phyloP scores from a whole-genome alignment of 2,888 invertebrate species.

The Melipona bicolor region DNA sequence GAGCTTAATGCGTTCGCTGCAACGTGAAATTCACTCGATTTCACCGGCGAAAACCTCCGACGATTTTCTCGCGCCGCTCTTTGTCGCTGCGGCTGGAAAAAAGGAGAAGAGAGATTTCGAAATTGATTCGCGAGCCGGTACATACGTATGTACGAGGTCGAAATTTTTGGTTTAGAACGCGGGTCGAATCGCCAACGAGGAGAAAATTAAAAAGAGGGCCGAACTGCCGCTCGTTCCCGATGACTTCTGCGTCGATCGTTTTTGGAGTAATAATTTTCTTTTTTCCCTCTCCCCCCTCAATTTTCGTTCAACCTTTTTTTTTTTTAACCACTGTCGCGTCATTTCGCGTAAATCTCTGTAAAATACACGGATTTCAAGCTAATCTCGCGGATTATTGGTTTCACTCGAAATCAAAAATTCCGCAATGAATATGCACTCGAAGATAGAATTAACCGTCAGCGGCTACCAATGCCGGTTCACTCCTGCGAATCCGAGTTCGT shows the following conservation, averaged over 20 bases:
- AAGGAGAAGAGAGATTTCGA: background rate
- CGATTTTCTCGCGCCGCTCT: background rate
- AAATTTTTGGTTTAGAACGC: background rate
- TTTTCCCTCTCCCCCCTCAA: too few species aligned
- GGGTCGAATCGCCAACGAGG: too few species aligned
- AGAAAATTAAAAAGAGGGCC: background rate
- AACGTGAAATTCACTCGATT: constrained; percentile 37
- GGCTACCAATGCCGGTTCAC: background rate
- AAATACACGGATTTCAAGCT: too few species aligned
- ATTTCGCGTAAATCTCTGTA: too few species aligned
- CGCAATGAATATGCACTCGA: too few species aligned
- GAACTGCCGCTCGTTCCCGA: background rate
- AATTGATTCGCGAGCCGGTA: background rate
- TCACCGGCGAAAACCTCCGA: constrained; percentile 8
- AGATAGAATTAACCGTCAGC: too few species aligned
- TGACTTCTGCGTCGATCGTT: background rate
- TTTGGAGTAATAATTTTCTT: background rate
- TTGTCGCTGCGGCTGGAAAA: too few species aligned
- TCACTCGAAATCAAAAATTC: too few species aligned
- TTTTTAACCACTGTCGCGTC: too few species aligned
- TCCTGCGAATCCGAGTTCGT: background rate
- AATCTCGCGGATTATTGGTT: too few species aligned
- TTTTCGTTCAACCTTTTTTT: too few species aligned
- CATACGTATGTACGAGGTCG: background rate
- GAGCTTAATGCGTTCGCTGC: constrained; percentile 28